Evolutionary conservation across 2,113 vertebrate genomes (phyloP), one percentile per base, ranked within the genome.

Genomic region (Australoheros scitulus): DNA sequence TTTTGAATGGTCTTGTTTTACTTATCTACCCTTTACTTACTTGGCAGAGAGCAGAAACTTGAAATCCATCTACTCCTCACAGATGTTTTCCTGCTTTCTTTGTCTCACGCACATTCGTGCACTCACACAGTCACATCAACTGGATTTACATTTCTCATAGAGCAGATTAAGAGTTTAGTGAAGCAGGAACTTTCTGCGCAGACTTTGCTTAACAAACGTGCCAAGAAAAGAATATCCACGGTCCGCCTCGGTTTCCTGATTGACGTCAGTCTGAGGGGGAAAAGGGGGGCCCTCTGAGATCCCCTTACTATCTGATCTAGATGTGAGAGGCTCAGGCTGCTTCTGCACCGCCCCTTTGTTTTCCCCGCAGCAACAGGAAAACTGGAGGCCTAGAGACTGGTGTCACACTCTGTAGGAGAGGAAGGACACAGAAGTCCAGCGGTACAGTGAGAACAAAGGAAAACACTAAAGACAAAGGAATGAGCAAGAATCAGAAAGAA

Each of bases 291-390:
- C 38, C 50, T 26, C 2, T 83, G 83, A 91, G 74, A 91, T 88
- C 83, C 86, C 82, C 79, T 76, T 36, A 56, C 86, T 92, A 82
- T 93, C 88, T 91, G 86, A 70, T 78, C 68, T 63, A 82, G 89
- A 89, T 81, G 70, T 82, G 80, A 88, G 83, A 88, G 89, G 83
- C 83, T 82, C 83, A 80, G 82, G 86, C 85, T 88, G 84, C 77
- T 74, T 79, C 84, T 85, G 88, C 89, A 80, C 91, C 89, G 82
- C 90, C 91, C 93, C 79, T 86, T 92, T 91, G 76, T 91, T 89
- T 92, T 92, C 92, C 90, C 91, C 89, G 92, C 84, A 93, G 91
- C 92, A 95, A 96, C 94, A 95, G 95, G 95, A 96, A 96, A 92
- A 84, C 88, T 85, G 87, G 84, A 91, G 89, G 86, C 85, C 90